Evolutionary conservation across 2,888 invertebrate species (phyloP), one percentile per base, ranked within the genome.

Genomic region (Byasa hedistus): DNA sequence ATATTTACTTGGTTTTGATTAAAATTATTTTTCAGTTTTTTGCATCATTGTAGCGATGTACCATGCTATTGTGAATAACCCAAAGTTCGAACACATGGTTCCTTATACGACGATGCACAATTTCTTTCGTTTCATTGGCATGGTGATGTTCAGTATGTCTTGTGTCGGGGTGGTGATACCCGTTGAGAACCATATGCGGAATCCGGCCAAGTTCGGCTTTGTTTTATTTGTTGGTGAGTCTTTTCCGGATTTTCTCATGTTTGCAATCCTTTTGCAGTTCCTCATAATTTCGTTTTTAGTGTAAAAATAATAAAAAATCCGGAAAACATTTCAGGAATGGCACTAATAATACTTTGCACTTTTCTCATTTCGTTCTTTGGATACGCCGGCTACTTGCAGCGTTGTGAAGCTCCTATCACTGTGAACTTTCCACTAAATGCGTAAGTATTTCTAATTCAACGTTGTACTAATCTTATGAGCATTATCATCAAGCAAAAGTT

Each of bases 101-200:
- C 0, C 48, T 0, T 24, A 51, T 1, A 80, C 76, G 0, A 21
- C n/a, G 0, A 0, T 74, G 0, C 71, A 71, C 15, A 68, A 69
- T 1, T 71, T 73, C 1, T 76, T 87, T 1, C 79, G 84, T 75
- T 93, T 87, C 76, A 83, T 90, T 36, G 93, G 93, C 4, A 92
- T 93, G 74, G 82, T 86, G 0, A 92, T 93, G 24, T 93, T 93
- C 73, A 92, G 93, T 55, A 87, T 93, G 85, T 93, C 93, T 12
- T 87, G 87, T 51, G 75, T 82, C 0, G 86, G 89, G 0, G 80
- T 87, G 0, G 84, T 85, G 0, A 74, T 89, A 2, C 81, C 89
- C 0, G 74, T 89, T 0, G 87, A 88, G 63, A 85, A 85, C 54
- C 84, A 84, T 56, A 88, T 89, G 89, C 72, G 64, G n/a, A 70